Base-by-base conservation (phyloP, 2,888 invertebrate genomes). In the Chromoteleia sp. region DNA sequence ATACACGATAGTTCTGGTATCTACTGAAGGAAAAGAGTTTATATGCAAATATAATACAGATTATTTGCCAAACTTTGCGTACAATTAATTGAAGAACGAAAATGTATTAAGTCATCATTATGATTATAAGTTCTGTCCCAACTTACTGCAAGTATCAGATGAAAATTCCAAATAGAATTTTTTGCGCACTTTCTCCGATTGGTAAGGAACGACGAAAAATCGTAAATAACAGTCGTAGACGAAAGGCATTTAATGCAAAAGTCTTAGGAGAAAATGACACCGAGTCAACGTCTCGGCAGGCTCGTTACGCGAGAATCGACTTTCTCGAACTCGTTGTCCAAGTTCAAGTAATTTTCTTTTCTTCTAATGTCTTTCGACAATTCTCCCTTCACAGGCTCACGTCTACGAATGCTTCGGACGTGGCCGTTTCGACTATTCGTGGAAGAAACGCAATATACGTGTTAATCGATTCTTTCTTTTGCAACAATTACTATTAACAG, bases 291-390 rank as follows among this genome's bases (percentile, higher is more conserved):
- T 83, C 83, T 84, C 84, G 84, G 84, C 83, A 84, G 84, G 79
- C 85, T 86, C 85, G 86, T 87, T 87, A 85, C 83, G 82, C 83
- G 80, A 75, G 86, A 85, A 87, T 87, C 84, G 88, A 86, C 87
- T 87, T 86, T 81, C 81, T 81, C 81, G 54, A 86, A 87, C 85
- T 87, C 82, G 81, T 85, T 83, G 85, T 83, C 85, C 81, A 86
- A 87, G 86, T 87, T 86, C 82, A 50, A 54, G 68, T 65, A 67
- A 79, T 75, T 79, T 82, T 79, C 75, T 70, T 71, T 82, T 74
- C 73, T 73, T 70, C 70, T 80, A 81, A 76, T 81, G 76, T 73
- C 76, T 75, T 67, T 76, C 76, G 76, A 73, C 81, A 59, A 76
- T 81, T 71, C 59, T 52, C 33, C 33, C 71, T 48, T 65, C 68